Base-by-base conservation (phyloP, 23 tunicate species). In the Oikopleura vanhoeffeni region DNA sequence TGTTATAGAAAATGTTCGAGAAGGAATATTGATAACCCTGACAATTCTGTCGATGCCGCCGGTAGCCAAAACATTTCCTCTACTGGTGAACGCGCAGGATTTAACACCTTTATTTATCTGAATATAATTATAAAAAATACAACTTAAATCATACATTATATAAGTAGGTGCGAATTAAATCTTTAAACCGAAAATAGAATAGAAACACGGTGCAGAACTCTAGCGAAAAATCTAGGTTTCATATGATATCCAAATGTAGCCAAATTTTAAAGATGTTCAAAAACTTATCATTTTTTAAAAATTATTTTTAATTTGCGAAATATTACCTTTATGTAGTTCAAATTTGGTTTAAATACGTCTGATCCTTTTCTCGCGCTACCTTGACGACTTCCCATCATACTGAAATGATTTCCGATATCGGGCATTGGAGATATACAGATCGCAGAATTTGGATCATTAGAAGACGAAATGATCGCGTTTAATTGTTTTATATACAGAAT, bases 1-100 rank as follows among this genome's bases (percentile, higher is more conserved):
- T 57, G 88, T 89, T 0, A 92, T 91, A 40, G 90, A 89, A 76
- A 89, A 92, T 0, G 97, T 89, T 30, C 35, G 27, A 4, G 79
- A 71, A 28, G 79, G 79, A 3, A 71, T 30, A 49, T 89, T 89
- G 91, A 91, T 88, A 0, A 92, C 41, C 30, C 97, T 84, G 0
- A 92, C 86, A 39, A 92, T 88, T 39, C 97, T 67, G 57, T 92
- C 97, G 90, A 92, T 89, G 39, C 94, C 97, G 40, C 97, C 97
- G 28, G 93, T 85, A 27, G 97, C 97, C 32, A 92, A 30, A 8
- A 92, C 87, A 85, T 89, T 92, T 40, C 87, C 76, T 42, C 85
- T 85, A 41, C 84, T 89, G 77, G 90, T 87, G 67, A 85, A 92
- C 71, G 88, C 92, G 41, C 88, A 89, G 0, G 92, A 85, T 41